A percentile compares a stretch with the other conserved stretches of the same genome.
Conservation (phyloP, 2,797 vertebrate genomes). For the Benthosema pterotum region DNA sequence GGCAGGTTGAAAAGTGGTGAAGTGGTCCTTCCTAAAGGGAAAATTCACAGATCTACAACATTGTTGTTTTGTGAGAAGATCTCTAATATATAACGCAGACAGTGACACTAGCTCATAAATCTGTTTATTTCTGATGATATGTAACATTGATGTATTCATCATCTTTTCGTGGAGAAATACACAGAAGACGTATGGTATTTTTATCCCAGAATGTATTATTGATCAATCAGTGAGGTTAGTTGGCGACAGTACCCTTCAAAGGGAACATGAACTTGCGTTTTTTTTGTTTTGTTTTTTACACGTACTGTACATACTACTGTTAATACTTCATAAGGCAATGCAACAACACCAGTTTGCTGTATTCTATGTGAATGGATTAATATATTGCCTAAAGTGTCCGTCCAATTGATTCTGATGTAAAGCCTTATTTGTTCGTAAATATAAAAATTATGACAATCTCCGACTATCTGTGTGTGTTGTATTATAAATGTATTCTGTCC, state of each 20-base stretch:
- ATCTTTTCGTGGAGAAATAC: too few species aligned
- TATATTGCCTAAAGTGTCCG: conserved; percentile 64
- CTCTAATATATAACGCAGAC: too few species aligned
- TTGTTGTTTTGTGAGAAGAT: too few species aligned
- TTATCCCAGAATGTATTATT: too few species aligned
- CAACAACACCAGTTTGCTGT: conserved; percentile 15
- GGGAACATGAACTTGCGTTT: conserved; percentile 20
- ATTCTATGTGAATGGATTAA: conserved; percentile 58
- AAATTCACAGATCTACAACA: too few species aligned
- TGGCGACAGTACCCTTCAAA: not conserved
- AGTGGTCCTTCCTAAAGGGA: too few species aligned
- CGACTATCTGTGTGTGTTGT: conserved; percentile 3
- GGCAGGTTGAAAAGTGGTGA: too few species aligned
- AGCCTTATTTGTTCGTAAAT: conserved; percentile 42
- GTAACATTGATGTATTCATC: too few species aligned
- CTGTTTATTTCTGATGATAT: too few species aligned
- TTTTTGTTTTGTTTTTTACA: not conserved
- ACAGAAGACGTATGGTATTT: too few species aligned
- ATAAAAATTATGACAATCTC: conserved; percentile 24
- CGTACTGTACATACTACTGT: conserved; percentile 2
- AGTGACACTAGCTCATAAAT: too few species aligned
- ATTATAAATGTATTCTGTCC: not conserved
- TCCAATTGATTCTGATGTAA: conserved; percentile 41
- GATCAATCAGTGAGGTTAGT: too few species aligned
- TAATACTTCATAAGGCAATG: not conserved